phyloP scores from a whole-genome alignment of 2,797 vertebrate species.

The Molossus molossus region DNA sequence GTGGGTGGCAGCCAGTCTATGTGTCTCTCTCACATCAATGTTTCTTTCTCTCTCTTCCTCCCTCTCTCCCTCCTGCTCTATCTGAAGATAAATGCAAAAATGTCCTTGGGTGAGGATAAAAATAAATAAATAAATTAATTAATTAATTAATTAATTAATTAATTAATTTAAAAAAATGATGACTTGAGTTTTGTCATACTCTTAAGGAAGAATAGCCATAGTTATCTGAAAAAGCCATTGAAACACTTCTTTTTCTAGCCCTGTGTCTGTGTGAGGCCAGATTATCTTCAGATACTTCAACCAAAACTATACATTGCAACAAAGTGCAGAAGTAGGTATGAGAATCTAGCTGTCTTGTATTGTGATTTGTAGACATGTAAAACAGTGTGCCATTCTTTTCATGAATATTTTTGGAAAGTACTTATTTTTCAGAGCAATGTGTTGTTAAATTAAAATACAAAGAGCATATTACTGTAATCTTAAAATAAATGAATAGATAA shows the following conservation, averaged over 20 bases:
- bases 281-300: slow-evolving; percentile 4
- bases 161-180: too few relatives aligned
- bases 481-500: slow-evolving; percentile 51
- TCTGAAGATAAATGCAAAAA: too few relatives aligned
- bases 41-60: too few relatives aligned
- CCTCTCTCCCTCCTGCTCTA: too few relatives aligned
- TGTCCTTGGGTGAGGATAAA: too few relatives aligned
- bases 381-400: neutral
- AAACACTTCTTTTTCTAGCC: neutral
- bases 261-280: neutral
- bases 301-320: neutral
- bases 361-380: neutral
- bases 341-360: neutral
- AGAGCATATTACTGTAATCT: neutral
- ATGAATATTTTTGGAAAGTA: neutral
- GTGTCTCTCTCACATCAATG: too few relatives aligned
- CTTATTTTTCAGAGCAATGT: neutral
- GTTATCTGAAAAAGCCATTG: slow-evolving; percentile 11
- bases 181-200: neutral
- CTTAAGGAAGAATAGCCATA: neutral
- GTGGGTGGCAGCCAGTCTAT: too few relatives aligned
- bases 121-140: too few relatives aligned
- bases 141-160: too few relatives aligned
- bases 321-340: neutral
- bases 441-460: neutral